Base-by-base conservation (phyloP, 1,140 invertebrate species). In the Achatina immaculata region DNA sequence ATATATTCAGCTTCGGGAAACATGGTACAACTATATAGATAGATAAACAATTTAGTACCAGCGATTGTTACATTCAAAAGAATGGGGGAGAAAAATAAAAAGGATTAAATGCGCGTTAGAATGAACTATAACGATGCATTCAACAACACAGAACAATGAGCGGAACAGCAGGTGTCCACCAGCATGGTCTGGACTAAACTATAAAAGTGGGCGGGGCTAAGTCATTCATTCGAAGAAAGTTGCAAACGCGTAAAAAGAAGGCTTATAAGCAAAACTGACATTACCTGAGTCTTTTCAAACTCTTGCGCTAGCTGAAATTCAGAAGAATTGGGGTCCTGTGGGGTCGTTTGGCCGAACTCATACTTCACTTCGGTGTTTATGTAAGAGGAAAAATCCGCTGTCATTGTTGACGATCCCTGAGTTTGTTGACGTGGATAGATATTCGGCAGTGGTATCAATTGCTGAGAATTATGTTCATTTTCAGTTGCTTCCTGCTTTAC, bases 401-500 rank as follows among this genome's bases (percentile, higher is more conserved):
- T 75, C 68, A 76, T 74, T 81, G 80, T 75, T 80, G 77, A 19
- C 34, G 77, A 40, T 69, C 58, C 24, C n/a, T 58, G 69, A 48
- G 71, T 51, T 40, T 69, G 38, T 38, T 66, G 68, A 69, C 68
- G 55, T 71, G 58, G 69, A 77, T 83, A 86, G 82, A 86, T 85
- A 73, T 85, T 88, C 9, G 85, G 81, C 74, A 88, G 84, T 80
- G 85, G 87, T 69, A 87, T 78, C 71, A 87, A 87, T 76, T 88
- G 86, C 31, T 81, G 84, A 40, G 85, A 84, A 77, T 83, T 81
- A 72, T 82, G 81, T 62, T 55, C 80, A 69, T 78, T 74, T 34
- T 88, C 88, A 31, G 73, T 16, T 16, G 80, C 78, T 81, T 89
- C 88, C 78, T 86, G 86, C 77, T 89, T 89, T 0, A 89, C 71